Evolutionary conservation across 2,888 invertebrate genomes (phyloP).

Genomic region (Chaetogeoica ovagalla): DNA sequence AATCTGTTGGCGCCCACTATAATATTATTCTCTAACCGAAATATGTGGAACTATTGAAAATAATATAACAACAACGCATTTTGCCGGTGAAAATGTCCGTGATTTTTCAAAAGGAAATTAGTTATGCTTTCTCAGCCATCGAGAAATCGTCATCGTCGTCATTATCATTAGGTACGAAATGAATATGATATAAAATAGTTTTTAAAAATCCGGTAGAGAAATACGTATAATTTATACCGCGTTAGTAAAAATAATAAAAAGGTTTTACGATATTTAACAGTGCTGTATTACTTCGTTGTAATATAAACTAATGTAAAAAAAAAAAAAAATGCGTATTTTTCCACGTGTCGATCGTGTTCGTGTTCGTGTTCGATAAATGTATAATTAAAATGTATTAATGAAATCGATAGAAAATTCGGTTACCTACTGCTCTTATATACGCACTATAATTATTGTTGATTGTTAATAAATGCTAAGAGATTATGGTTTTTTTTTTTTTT

Average conservation of each 20-base stretch:
- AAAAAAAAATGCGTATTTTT: too few relatives aligned
- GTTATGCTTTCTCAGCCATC: slow-evolving; percentile 10
- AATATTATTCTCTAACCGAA: background rate
- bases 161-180: background rate
- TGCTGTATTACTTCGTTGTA: too few relatives aligned
- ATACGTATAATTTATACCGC: background rate
- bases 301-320: too few relatives aligned
- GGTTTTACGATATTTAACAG: background rate
- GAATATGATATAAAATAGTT: background rate
- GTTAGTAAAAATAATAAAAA: background rate
- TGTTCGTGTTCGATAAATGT: background rate
- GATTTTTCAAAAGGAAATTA: slow-evolving; percentile 6
- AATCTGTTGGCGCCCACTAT: background rate
- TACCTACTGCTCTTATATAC: too few relatives aligned
- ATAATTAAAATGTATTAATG: background rate
- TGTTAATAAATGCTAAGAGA: background rate
- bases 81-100: background rate
- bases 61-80: background rate
- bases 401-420: background rate
- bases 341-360: too few relatives aligned
- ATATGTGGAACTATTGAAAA: slow-evolving; percentile 9
- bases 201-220: background rate
- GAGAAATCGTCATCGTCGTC: background rate
- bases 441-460: background rate
- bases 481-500: too few relatives aligned